Evolutionary conservation across 2,113 vertebrate genomes (phyloP).

Genomic region (Carlito syrichta): DNA sequence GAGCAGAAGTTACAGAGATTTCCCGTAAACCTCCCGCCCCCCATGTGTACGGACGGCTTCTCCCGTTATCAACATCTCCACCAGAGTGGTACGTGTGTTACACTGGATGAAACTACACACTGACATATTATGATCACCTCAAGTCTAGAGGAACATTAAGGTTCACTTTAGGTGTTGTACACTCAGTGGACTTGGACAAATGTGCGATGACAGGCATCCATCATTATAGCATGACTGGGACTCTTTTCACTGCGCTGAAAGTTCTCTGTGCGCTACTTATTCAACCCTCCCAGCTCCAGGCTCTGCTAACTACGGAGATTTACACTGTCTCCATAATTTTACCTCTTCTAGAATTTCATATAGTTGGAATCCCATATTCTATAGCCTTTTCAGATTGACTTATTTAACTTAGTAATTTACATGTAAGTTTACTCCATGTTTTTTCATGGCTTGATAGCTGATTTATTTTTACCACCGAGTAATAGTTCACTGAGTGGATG

Average conservation of each 20-base stretch:
- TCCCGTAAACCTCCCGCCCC: too few relatives aligned
- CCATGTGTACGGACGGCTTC: not conserved
- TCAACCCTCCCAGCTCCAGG: not conserved
- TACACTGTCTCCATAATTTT: not conserved
- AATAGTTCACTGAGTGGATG: not conserved
- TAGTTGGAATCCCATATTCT: not conserved
- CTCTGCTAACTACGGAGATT: not conserved
- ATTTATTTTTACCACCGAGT: not conserved
- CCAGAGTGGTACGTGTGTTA: not conserved
- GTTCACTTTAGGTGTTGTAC: not conserved
- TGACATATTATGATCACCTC: too few relatives aligned
- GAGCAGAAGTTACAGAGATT: not conserved
- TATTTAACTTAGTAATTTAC: not conserved
- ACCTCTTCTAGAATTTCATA: not conserved
- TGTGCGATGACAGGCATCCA: fast-evolving
- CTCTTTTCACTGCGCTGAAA: not conserved
- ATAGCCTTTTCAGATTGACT: not conserved
- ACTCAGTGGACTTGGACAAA: not conserved
- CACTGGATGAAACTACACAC: fast-evolving
- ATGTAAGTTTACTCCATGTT: too few relatives aligned
- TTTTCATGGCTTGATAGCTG: not conserved
- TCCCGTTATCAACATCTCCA: fast-evolving
- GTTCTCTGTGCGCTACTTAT: not conserved
- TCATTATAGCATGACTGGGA: too few relatives aligned
- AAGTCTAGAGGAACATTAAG: too few relatives aligned